A percentile compares a stretch with the other conserved stretches of the same genome.
phyloP scores from a whole-genome alignment of 2,113 vertebrate species.

The Ascaphus truei region DNA sequence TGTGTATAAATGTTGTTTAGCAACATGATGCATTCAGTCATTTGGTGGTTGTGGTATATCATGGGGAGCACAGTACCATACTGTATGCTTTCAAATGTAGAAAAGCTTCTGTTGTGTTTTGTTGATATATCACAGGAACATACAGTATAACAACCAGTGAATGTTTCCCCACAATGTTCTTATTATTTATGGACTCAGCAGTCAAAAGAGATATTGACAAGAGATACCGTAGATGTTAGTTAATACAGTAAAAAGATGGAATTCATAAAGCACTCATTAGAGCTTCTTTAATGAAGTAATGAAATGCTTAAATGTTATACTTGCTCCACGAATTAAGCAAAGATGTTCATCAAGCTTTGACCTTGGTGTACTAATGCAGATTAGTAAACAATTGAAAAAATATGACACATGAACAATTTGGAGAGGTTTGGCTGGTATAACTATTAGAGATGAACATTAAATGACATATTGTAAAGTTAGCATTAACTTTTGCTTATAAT shows the following conservation, averaged over 20 bases:
- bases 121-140: background rate
- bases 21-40: too few relatives aligned
- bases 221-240: too few relatives aligned
- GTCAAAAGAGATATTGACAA: slow-evolving; percentile 4
- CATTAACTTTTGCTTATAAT: too few relatives aligned
- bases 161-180: background rate
- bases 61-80: too few relatives aligned
- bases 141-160: background rate
- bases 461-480: background rate
- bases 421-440: background rate
- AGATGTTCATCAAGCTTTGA: slow-evolving; percentile 24
- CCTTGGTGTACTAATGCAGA: background rate
- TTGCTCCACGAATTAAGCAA: slow-evolving; percentile 18
- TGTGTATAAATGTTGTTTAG: too few relatives aligned
- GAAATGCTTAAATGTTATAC: slow-evolving; percentile 18
- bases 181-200: slow-evolving; percentile 18
- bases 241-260: too few relatives aligned
- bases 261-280: too few relatives aligned
- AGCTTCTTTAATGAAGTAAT: slow-evolving; percentile 27
- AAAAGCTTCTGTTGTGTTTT: too few relatives aligned
- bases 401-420: slow-evolving; percentile 17
- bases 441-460: slow-evolving; percentile 18
- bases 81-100: too few relatives aligned
- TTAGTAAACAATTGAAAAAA: slow-evolving; percentile 27
- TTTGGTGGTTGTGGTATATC: too few relatives aligned